Conservation (phyloP, 2,888 invertebrate species). For the Cantharis flavilabris region DNA sequence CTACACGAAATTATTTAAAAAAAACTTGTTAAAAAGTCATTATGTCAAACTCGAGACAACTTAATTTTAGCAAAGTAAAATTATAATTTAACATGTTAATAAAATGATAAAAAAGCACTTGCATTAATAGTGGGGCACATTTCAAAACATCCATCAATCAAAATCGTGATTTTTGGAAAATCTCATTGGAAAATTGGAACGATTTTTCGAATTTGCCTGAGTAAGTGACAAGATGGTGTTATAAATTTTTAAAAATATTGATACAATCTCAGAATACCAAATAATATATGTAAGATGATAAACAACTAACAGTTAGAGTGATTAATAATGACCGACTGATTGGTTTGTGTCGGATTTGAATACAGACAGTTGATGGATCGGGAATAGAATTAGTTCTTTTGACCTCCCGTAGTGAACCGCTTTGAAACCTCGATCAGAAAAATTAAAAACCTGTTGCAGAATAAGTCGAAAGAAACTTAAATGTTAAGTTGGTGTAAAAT, state of each 20-base stretch:
- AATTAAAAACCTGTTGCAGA: conserved; percentile 42
- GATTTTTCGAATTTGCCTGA: neutral
- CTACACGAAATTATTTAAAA: neutral
- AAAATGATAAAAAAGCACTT: neutral
- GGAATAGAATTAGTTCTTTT: conserved; percentile 51
- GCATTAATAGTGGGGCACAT: neutral
- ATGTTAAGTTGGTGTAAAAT: conserved; percentile 24
- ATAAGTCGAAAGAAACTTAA: conserved; percentile 26
- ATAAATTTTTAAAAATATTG: conserved; percentile 21
- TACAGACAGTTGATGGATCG: conserved; percentile 50
- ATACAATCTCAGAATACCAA: conserved; percentile 22
- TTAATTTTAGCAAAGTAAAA: neutral
- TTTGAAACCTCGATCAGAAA: conserved; percentile 43
- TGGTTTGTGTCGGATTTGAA: conserved; percentile 45
- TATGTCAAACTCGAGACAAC: neutral
- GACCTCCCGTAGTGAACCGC: conserved; percentile 46
- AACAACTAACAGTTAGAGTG: conserved; percentile 31
- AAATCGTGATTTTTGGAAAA: neutral
- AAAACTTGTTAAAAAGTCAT: neutral
- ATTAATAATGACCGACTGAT: conserved; percentile 44
- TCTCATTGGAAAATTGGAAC: neutral
- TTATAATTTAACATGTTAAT: neutral
- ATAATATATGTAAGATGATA: conserved; percentile 24
- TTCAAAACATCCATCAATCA: neutral
- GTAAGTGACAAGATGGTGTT: conserved; percentile 13